Evolutionary conservation across 2,113 vertebrate genomes (phyloP), one percentile per base, ranked within the genome.

Genomic region (Pteruthius melanotis): DNA sequence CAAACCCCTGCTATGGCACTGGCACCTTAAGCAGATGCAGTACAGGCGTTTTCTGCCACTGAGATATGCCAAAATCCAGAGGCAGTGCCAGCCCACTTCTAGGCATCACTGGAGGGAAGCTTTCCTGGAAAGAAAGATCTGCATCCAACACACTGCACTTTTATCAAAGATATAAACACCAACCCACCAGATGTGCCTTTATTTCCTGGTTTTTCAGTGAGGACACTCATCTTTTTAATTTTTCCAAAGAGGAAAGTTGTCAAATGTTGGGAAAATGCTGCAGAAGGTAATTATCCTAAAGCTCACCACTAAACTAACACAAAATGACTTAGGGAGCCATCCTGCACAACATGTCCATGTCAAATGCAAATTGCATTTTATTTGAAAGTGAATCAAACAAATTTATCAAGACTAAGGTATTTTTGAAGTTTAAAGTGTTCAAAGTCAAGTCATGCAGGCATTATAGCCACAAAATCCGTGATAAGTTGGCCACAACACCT

Each of bases 381-480:
- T 78, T 54, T 76, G 45, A 84, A 79, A 90, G 52, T 59, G 23
- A 87, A 56, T 66, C 26, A 71, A 31, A 59, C 12, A 28, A 47
- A 37, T 64, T 69, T 86, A 75, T 42, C 60, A 75, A 83, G 26
- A 66, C 20, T 28, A 47, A 63, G 10, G 33, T 60, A 20, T 70
- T 69, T 85, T 11, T 76, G 66, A 93, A 79, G 66, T 85, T 85
- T 63, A 85, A 89, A 68, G 24, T 68, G 11, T 78, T 91, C 10
- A 6, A 53, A 95, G 24, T 35, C 3, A 0, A 90, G 13, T 60
- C 66, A 72, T 37, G 44, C 35, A 76, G 35, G 33, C 18, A 81
- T 33, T 61, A 44, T 23, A 88, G 21, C 45, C 61, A 69, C 33
- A 50, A 53, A 65, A 40, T n/a, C 16, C 26, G 14, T 61, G 45